These are phyloP conservation scores for Lordiphosa clarofinis DNA, from an alignment of 1,140 invertebrate genomes.

Conservation along the genomic window DNA sequence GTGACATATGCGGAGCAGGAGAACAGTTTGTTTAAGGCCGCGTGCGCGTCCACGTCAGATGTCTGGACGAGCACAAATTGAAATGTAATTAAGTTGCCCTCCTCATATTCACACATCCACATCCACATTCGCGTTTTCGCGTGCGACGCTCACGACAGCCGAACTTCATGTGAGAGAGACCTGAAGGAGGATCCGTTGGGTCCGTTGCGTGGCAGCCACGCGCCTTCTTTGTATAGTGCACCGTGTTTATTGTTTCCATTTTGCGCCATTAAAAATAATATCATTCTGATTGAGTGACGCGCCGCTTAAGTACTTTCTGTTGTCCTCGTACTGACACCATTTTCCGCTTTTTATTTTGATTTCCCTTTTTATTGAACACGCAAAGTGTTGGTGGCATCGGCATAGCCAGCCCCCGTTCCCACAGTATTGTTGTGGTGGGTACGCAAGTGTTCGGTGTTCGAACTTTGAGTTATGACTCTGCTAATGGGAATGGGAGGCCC, in stretches of 20 bases:
- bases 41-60: conserved; percentile 13
- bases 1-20: conserved; percentile 57
- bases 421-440: conserved; percentile 4
- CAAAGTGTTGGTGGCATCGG: conserved; percentile 51
- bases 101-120: conserved; percentile 24
- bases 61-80: conserved; percentile 43
- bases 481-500: conserved; percentile 8
- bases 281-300: conserved; percentile 76
- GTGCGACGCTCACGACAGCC: conserved; percentile 43
- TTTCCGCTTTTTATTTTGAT: conserved; percentile 49
- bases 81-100: conserved; percentile 71
- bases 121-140: conserved; percentile 32
- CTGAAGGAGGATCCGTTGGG: conserved; percentile 9
- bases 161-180: conserved; percentile 46
- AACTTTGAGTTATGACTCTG: conserved; percentile 14
- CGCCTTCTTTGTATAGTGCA: conserved; percentile 36
- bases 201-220: conserved; percentile 48
- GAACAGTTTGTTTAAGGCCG: conserved; percentile 43
- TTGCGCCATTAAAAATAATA: conserved; percentile 75
- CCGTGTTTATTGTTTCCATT: conserved; percentile 67
- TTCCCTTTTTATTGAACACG: conserved; percentile 69
- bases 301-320: conserved; percentile 72
- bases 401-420: conserved; percentile 25
- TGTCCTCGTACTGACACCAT: conserved; percentile 70
- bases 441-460: conserved; percentile 27